phyloP scores from a whole-genome alignment of 2,113 vertebrate species.

The Syrrhaptes paradoxus region DNA sequence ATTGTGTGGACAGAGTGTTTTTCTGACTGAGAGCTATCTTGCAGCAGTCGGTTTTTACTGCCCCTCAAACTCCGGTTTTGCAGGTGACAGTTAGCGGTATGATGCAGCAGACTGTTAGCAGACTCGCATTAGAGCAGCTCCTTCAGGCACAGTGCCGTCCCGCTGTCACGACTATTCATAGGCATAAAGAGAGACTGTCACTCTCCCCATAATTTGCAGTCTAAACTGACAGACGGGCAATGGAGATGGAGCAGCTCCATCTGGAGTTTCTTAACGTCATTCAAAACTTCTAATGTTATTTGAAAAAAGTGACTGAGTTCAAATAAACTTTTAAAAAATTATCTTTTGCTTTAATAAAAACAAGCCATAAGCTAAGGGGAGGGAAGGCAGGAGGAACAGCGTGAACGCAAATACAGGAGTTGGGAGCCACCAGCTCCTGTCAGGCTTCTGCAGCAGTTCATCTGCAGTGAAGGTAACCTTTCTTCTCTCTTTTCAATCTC shows the following conservation, averaged over 20 bases:
- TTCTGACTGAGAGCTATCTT: not conserved
- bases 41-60: not conserved
- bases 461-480: not conserved
- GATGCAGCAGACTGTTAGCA: not conserved
- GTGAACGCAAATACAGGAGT: not conserved
- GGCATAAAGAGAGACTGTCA: not conserved
- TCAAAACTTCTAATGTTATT: not conserved
- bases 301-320: not conserved
- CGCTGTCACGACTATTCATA: not conserved
- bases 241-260: not conserved
- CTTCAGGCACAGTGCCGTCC: not conserved
- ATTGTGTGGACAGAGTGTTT: not conserved
- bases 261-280: not conserved
- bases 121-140: not conserved
- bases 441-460: not conserved
- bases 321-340: not conserved
- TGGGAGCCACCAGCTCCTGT: not conserved
- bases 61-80: accelerated
- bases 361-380: not conserved
- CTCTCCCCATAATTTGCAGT: not conserved
- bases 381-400: not conserved
- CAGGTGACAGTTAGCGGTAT: not conserved
- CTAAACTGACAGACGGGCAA: not conserved
- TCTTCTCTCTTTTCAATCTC: not conserved
- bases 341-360: not conserved